phyloP scores from a whole-genome alignment of 2,888 invertebrate species.

The Drosophila quinaria region DNA sequence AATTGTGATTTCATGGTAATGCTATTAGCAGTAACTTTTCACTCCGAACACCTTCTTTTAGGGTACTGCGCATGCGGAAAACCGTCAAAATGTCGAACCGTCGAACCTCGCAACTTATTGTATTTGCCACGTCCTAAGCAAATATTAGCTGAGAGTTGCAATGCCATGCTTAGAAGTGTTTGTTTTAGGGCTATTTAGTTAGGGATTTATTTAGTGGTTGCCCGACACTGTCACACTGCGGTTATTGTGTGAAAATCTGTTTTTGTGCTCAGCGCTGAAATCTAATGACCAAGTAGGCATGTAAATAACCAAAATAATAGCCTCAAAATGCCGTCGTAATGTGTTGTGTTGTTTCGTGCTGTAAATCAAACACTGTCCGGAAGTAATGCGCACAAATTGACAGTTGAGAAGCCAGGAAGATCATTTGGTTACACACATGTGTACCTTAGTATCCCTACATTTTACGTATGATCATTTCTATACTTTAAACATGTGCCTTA shows the following conservation, averaged over 20 bases:
- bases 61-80: conserved; percentile 73
- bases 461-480: background rate
- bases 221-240: conserved; percentile 19
- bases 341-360: conserved; percentile 13
- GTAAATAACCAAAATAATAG: conserved; percentile 56
- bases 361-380: conserved; percentile 58
- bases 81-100: conserved; percentile 34
- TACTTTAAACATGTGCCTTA: background rate
- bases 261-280: conserved; percentile 60
- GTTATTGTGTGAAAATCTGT: conserved; percentile 75
- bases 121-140: conserved; percentile 61
- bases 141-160: conserved; percentile 63
- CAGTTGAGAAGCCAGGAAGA: conserved; percentile 8
- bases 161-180: conserved; percentile 56
- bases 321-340: conserved; percentile 30
- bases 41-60: conserved; percentile 44
- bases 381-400: conserved; percentile 38
- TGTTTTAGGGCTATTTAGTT: conserved; percentile 61
- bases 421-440: background rate
- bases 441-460: background rate
- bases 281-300: conserved; percentile 70
- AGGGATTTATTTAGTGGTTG: conserved; percentile 54
- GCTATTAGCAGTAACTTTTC: conserved; percentile 78
- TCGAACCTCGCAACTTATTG: conserved; percentile 12
- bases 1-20: conserved; percentile 54